Percentiles rank a stretch among this genome's conserved stretches.
Evolutionary conservation across 2,113 vertebrate species (phyloP).

Genomic region (Pseudonaja textilis): DNA sequence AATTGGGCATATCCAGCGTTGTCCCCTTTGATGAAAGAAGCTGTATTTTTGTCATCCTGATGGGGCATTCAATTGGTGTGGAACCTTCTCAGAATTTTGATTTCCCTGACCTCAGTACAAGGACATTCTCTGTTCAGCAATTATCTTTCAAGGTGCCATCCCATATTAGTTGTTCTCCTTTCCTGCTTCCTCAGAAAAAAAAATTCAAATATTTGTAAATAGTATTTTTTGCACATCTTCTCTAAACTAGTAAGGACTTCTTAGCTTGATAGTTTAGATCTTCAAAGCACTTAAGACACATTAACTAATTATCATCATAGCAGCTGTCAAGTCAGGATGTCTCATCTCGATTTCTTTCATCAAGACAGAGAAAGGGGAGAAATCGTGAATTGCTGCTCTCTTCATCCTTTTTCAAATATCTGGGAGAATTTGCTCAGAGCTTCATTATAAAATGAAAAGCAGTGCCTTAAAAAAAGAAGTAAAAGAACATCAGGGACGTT

Average conservation of each 20-base stretch:
- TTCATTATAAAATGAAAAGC: background rate
- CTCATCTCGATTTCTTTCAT: constrained; percentile 1
- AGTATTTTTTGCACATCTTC: background rate
- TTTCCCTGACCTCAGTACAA: background rate
- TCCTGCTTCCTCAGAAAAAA: background rate
- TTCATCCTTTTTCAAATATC: background rate
- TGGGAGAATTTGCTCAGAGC: background rate
- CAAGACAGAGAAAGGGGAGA: background rate
- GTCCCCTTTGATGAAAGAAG: background rate
- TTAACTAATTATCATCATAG: constrained; percentile 35
- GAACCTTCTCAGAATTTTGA: background rate
- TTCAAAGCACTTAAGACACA: constrained; percentile 26
- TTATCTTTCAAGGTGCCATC: background rate
- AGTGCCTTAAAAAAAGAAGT: background rate
- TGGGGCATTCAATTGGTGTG: background rate
- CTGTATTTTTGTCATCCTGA: background rate
- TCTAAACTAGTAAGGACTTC: constrained; percentile 2
- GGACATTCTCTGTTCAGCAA: background rate
- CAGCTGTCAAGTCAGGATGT: constrained; percentile 28
- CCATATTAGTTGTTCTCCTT: background rate
- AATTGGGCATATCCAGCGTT: background rate
- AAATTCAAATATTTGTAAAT: constrained; percentile 12
- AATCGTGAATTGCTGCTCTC: background rate
- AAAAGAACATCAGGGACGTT: background rate
- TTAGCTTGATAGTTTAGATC: constrained; percentile 12